Evolutionary conservation across 1,140 invertebrate genomes (phyloP).

Genomic region (Chironomus tepperi): DNA sequence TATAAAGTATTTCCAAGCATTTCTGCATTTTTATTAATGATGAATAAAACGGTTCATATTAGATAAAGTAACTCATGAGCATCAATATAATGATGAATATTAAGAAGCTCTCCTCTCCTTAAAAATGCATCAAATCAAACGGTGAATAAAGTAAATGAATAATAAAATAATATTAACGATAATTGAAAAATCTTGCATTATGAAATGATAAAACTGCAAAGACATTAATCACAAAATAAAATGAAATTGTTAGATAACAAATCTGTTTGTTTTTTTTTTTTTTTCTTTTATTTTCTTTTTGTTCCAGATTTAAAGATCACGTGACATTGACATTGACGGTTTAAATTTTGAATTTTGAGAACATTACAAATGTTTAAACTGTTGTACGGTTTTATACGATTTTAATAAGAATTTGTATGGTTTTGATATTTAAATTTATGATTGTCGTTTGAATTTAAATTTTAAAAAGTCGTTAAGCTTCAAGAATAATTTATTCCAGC

Average conservation of each 20-base stretch:
- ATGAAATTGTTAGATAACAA: conserved; percentile 14
- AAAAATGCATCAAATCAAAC: neutral
- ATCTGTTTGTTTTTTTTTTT: neutral
- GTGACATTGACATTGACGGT: no score
- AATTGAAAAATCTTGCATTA: neutral
- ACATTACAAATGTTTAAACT: no score
- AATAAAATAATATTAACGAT: neutral
- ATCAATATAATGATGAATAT: neutral
- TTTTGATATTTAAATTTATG: no score
- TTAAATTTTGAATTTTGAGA: no score
- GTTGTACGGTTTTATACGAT: no score
- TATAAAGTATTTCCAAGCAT: neutral
- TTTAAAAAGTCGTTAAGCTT: no score
- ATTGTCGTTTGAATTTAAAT: no score
- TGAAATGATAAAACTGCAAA: conserved; percentile 2
- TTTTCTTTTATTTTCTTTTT: neutral
- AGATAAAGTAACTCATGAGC: conserved; percentile 1
- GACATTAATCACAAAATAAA: conserved; percentile 14
- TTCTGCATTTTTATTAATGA: neutral
- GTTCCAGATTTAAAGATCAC: no score
- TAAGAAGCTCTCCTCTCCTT: neutral
- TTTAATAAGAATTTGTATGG: no score
- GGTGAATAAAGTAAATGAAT: conserved; percentile 5
- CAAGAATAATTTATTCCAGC: no score
- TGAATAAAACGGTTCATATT: neutral